Conservation (phyloP, 2,113 vertebrate genomes). For the Asarcornis scutulata region DNA sequence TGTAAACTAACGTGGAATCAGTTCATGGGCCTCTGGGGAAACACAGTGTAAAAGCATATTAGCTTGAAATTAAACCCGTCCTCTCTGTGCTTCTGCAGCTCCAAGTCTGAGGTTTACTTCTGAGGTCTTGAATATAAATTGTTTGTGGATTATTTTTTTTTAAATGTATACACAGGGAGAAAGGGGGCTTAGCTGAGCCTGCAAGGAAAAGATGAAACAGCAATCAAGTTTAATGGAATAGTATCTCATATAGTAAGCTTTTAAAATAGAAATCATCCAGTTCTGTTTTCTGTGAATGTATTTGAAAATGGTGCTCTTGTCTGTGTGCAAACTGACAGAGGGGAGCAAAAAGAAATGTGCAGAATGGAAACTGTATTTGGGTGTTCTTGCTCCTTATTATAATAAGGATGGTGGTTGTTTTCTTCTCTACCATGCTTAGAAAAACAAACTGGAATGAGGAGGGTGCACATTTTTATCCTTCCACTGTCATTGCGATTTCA, state of each 20-base stretch:
- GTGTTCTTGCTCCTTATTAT: neutral
- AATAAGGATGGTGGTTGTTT: neutral
- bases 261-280: neutral
- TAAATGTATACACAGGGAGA: neutral
- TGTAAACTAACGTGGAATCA: neutral
- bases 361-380: neutral
- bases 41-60: neutral
- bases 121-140: neutral
- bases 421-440: neutral
- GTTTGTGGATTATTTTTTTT: neutral
- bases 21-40: slow-evolving; percentile 3
- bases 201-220: neutral
- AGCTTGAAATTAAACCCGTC: neutral
- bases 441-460: neutral
- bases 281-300: neutral
- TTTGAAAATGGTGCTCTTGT: neutral
- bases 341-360: neutral
- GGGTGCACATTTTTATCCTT: neutral
- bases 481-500: neutral
- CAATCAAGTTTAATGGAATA: neutral
- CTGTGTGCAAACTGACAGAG: neutral
- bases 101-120: neutral
- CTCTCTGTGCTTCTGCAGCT: neutral
- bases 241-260: neutral
- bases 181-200: neutral